Evolutionary conservation across 2,113 vertebrate genomes (phyloP).

Genomic region (Mobula hypostoma): DNA sequence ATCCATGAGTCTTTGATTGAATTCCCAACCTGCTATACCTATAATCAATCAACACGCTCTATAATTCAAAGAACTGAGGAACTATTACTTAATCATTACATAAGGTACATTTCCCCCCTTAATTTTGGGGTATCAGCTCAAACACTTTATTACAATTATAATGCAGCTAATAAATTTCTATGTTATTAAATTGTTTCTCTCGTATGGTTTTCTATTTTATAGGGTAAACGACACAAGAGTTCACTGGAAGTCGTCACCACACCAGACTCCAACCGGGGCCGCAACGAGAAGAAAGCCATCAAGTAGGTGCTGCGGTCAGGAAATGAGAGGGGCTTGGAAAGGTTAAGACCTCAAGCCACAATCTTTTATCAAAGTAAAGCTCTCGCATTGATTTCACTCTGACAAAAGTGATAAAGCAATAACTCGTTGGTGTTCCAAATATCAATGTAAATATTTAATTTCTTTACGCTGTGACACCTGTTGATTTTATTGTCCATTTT

Average conservation of each 20-base stretch:
- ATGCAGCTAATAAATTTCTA: neutral
- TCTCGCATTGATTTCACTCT: neutral
- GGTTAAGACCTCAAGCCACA: neutral
- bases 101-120: too few species aligned
- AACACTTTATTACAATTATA: neutral
- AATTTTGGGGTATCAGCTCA: too few species aligned
- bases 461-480: neutral
- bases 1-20: neutral
- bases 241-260: constrained; percentile 86
- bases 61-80: neutral
- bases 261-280: constrained; percentile 83
- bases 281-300: constrained; percentile 96
- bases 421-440: neutral
- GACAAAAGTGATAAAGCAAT: neutral
- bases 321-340: constrained; percentile 37
- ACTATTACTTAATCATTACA: neutral
- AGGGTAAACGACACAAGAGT: constrained; percentile 93
- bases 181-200: constrained; percentile 38
- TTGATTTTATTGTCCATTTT: neutral
- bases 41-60: neutral
- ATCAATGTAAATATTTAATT: neutral
- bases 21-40: neutral
- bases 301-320: constrained; percentile 77
- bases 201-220: constrained; percentile 42
- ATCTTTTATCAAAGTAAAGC: neutral